Conservation (phyloP, 2,797 vertebrate species). For the Thaleichthys pacificus region DNA sequence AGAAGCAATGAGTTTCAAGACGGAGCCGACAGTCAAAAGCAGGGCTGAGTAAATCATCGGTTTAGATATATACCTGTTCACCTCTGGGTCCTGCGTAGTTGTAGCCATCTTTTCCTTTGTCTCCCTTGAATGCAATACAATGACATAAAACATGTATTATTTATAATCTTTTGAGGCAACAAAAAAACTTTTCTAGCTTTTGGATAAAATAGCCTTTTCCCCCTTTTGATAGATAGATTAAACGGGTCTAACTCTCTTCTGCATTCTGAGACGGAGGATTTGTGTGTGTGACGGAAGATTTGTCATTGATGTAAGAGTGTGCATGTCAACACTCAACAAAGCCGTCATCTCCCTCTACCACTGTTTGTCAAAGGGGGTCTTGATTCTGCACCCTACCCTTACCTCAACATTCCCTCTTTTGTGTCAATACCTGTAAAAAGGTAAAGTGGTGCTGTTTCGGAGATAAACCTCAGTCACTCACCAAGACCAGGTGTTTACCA, state of each 20-base stretch:
- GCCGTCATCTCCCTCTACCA: neutral
- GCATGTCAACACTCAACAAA: neutral
- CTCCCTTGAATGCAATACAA: constrained; percentile 34
- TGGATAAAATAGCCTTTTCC: no score
- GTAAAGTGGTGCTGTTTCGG: no score
- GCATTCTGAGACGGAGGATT: no score
- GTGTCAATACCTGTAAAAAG: neutral
- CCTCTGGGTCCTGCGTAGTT: constrained; percentile 41
- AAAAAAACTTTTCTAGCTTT: no score
- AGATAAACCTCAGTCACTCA: no score
- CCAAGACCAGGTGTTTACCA: no score
- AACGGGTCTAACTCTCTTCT: neutral
- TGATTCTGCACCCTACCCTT: neutral
- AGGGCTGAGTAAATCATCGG: neutral
- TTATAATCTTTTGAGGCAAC: neutral
- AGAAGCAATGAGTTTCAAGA: neutral
- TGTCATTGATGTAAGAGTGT: neutral
- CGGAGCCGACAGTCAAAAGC: neutral
- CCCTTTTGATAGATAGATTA: no score
- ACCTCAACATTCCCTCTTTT: neutral
- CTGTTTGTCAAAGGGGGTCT: neutral
- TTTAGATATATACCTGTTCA: constrained; percentile 29
- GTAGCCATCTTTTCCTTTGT: constrained; percentile 42
- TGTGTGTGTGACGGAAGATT: neutral
- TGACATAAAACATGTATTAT: neutral